Base-by-base conservation (phyloP, 1,140 invertebrate genomes). In the Plodia interpunctella region DNA sequence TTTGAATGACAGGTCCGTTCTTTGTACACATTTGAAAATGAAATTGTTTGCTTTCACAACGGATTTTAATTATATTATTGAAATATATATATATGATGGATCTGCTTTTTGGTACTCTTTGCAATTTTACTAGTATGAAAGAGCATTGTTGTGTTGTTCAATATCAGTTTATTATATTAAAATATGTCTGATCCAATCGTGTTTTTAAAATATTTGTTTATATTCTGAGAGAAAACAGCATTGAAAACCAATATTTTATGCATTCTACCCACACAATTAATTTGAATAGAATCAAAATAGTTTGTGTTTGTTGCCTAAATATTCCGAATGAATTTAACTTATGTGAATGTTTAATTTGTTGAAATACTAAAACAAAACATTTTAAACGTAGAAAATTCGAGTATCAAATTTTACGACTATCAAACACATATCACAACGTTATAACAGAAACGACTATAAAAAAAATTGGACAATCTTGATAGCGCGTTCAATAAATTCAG, bases 1-100 rank as follows among this genome's bases (percentile, higher is more conserved):
- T 77, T 74, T 76, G 69, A 78, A 71, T 73, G 73, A 76, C 72
- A 72, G 74, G 68, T 19, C 38, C 15, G 64, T 66, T 79, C 76
- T 77, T 74, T 72, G 73, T 63, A 57, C 65, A 65, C 49, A 54
- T 57, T 69, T 56, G 63, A 68, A 74, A 71, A 68, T 69, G 67
- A 61, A 68, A 64, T n/a, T 64, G 65, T 65, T 63, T 71, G 57
- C 66, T 73, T 70, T 65, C 56, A 50, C 65, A 65, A 69, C 63
- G 65, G 67, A 63, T 64, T 62, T 61, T 50, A 57, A 60, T 60
- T 38, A 63, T 61, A 60, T 60, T 38, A 63, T 61, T 64, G 58
- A 19, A 52, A 51, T 17, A 21, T 54, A 53, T 35, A 53, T 49
- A 25, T 59, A 52, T 59, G 50, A 18, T n/a, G 13, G 18, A 44